A percentile compares a stretch with the other conserved stretches of the same genome.
Conservation (phyloP, 2,888 invertebrate genomes). For the Steromphala cineraria region DNA sequence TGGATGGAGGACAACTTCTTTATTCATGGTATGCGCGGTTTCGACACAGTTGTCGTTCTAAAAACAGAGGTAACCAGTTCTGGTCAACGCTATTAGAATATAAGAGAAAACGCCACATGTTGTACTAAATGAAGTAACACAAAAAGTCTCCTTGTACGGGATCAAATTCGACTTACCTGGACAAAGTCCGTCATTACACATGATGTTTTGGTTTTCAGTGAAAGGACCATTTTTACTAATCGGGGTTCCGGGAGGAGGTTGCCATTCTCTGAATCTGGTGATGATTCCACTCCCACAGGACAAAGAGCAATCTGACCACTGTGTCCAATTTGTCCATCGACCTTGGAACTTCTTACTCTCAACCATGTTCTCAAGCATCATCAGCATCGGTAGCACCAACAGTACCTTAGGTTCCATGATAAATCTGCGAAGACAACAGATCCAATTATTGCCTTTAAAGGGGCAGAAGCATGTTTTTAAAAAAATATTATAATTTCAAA, state of each 20-base stretch:
- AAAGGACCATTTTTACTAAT: not conserved
- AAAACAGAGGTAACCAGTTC: no score
- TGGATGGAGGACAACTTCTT: no score
- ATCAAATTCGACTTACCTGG: not conserved
- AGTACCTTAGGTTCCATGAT: not conserved
- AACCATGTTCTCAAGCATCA: not conserved
- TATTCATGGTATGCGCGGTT: no score
- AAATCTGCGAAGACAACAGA: not conserved
- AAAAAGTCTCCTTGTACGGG: no score
- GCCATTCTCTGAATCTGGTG: not conserved
- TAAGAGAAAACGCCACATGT: no score
- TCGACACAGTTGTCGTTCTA: no score
- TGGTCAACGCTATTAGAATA: no score
- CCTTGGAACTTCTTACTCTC: conserved; percentile 19
- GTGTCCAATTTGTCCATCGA: conserved; percentile 40
- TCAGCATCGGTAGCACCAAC: not conserved
- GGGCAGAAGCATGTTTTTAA: no score
- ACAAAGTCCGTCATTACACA: not conserved
- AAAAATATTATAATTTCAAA: no score
- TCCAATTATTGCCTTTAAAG: no score
- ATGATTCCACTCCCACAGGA: conserved; percentile 42
- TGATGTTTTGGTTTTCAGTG: not conserved
- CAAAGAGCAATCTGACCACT: conserved; percentile 42
- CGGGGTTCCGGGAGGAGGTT: not conserved
- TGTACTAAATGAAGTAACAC: no score